These are phyloP conservation scores for Dione juno DNA, from an alignment of 2,888 invertebrate genomes.

Conservation along the genomic window DNA sequence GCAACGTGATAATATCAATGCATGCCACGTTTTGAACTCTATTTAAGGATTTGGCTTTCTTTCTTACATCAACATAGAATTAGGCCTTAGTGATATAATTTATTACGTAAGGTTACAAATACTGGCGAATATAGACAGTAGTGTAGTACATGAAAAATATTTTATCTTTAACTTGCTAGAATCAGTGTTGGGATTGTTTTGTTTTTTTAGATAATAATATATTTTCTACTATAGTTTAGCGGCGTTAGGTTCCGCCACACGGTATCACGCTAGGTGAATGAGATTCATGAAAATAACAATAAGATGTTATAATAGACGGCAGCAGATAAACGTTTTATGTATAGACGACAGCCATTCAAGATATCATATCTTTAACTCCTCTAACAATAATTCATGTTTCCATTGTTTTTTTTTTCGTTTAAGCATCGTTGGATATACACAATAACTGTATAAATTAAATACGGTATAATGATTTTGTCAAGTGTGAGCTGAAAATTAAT, in stretches of 20 bases:
- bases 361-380: slow-evolving; percentile 2
- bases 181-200: neutral
- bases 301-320: neutral
- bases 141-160: neutral
- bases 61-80: slow-evolving; percentile 67
- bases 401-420: slow-evolving; percentile 19
- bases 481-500: slow-evolving; percentile 8
- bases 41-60: slow-evolving; percentile 77
- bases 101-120: slow-evolving; percentile 31
- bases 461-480: neutral
- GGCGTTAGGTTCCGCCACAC: too few relatives aligned
- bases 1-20: slow-evolving; percentile 59
- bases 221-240: too few relatives aligned
- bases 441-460: slow-evolving; percentile 12
- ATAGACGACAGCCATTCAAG: neutral
- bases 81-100: slow-evolving; percentile 66
- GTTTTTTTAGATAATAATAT: too few relatives aligned
- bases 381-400: slow-evolving; percentile 7
- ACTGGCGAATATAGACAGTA: neutral
- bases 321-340: neutral
- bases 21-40: slow-evolving; percentile 60
- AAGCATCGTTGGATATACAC: slow-evolving; percentile 13
- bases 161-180: neutral
- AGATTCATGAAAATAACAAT: neutral
- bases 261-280: neutral